Conservation (phyloP, 2,797 vertebrate genomes). For the Rhinatrema bivittatum region DNA sequence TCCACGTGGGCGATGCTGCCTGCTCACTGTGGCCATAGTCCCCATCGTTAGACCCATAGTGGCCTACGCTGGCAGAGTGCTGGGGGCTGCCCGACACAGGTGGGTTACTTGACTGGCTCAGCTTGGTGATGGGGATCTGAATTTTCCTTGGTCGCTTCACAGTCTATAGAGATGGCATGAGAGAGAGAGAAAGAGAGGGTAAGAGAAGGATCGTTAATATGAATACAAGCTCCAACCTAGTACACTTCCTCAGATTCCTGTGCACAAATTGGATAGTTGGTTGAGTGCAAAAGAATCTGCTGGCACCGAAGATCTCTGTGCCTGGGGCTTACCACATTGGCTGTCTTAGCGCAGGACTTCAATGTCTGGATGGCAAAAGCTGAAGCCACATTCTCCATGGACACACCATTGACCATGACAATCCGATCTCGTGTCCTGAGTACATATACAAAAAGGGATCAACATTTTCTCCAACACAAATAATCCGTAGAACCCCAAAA, state of each 20-base stretch:
- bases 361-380: constrained; percentile 82
- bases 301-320: no score
- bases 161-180: constrained; percentile 56
- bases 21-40: neutral
- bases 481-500: neutral
- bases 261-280: no score
- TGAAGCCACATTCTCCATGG: constrained; percentile 79
- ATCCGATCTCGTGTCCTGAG: constrained; percentile 81
- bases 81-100: neutral
- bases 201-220: no score
- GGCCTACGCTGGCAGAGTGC: accelerated
- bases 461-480: constrained; percentile 43
- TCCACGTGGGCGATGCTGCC: neutral
- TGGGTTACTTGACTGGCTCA: neutral
- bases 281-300: no score
- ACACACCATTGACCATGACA: constrained; percentile 89
- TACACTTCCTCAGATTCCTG: no score
- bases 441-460: neutral
- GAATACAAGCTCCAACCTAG: no score
- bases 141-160: constrained; percentile 80
- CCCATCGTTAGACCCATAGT: constrained; percentile 5
- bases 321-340: constrained; percentile 85
- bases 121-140: constrained; percentile 59
- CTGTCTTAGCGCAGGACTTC: constrained; percentile 71
- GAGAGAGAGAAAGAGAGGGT: neutral